Evolutionary conservation across 1,140 invertebrate genomes (phyloP), one percentile per base, ranked within the genome.

Genomic region (Drosophila tropicalis): DNA sequence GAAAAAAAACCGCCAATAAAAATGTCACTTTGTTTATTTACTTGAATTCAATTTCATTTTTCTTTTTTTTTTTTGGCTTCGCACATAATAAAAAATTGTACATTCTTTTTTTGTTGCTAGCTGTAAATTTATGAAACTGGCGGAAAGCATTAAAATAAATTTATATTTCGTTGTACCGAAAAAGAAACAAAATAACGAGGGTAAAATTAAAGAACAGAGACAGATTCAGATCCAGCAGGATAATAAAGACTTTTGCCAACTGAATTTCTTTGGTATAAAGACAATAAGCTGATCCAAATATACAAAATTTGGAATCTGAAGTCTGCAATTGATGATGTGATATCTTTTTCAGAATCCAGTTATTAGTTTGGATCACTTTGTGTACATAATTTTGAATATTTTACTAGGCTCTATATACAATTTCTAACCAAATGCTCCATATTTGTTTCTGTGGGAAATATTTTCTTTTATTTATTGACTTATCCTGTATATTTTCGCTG

Each of bases 41-140:
- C 71, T 87, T 68, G 73, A 87, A 83, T 86, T 82, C 69, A 69
- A 73, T 70, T 82, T 66, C 69, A 73, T 55, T 29, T 29, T n/a
- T n/a, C n/a, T n/a, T n/a, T n/a, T n/a, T n/a, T n/a, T n/a, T 76
- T 86, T 81, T 79, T 68, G 60, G 22, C 12, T 15, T 62, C 55
- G 22, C 77, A 71, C 73, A 74, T 76, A 81, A 69, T 77, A 73
- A 81, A 80, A 77, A 51, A 60, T 25, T 51, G 3, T 51, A 51
- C 17, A 39, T 54, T 6, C 5, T 54, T 62, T 57, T 73, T 75
- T 62, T 32, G 15, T 40, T 44, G 44, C 17, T 51, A 51, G 44
- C 44, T 44, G 54, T 56, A 61, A 75, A 75, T 75, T 63, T 76
- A 58, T 75, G 34, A 64, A 55, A 62, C 66, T 74, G 72, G 29